A percentile compares a stretch with the other conserved stretches of the same genome.
phyloP scores from a whole-genome alignment of 2,113 vertebrate genomes.

The Tor tambroides region DNA sequence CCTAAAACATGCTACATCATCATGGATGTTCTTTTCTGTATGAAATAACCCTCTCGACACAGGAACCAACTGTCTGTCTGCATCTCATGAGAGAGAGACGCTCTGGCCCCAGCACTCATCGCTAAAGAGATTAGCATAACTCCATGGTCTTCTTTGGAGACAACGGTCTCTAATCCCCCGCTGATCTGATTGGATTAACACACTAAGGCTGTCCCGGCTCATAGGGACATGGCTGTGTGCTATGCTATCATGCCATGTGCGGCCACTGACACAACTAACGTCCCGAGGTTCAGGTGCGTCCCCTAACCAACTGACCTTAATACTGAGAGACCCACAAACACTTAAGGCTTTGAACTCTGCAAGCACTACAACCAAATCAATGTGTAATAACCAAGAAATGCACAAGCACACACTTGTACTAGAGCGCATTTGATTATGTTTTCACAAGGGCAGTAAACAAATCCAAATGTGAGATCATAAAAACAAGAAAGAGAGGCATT shows the following conservation, averaged over 20 bases:
- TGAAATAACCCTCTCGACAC: background rate
- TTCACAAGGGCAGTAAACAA: no score
- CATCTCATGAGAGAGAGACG: slow-evolving; percentile 22
- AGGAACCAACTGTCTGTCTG: background rate
- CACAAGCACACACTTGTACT: no score
- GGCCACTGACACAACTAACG: background rate
- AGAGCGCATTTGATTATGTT: no score
- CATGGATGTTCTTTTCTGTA: background rate
- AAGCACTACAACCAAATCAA: background rate
- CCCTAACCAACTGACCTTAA: slow-evolving; percentile 10
- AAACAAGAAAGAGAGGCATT: no score
- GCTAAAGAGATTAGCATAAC: slow-evolving; percentile 60
- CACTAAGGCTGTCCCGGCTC: slow-evolving; percentile 40
- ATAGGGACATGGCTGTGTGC: background rate
- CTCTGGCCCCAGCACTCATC: background rate
- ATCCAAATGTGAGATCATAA: no score
- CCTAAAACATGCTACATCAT: slow-evolving; percentile 1
- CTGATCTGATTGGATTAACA: slow-evolving; percentile 65
- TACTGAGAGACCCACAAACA: background rate
- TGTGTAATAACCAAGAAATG: background rate
- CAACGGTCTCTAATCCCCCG: slow-evolving; percentile 49
- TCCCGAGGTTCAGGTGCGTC: background rate
- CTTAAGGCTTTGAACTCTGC: background rate
- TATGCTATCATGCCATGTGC: slow-evolving; percentile 8
- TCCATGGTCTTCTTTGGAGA: slow-evolving; percentile 46